phyloP scores from a whole-genome alignment of 2,113 vertebrate genomes.

The Leucosticte australis region DNA sequence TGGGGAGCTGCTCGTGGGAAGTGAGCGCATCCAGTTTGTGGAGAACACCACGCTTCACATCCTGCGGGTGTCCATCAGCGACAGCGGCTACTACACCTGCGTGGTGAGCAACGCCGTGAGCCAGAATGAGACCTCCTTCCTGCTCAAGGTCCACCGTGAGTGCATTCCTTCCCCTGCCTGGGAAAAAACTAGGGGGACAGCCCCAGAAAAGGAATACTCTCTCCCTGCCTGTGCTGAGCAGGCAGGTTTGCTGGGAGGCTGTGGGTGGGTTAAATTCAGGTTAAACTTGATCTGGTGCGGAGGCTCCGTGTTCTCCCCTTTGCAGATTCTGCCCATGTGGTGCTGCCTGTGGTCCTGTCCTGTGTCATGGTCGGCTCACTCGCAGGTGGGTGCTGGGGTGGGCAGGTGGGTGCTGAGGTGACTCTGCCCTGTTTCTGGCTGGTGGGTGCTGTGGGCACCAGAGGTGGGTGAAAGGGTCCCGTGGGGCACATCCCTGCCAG shows the following conservation, averaged over 20 bases:
- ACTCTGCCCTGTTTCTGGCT: background rate
- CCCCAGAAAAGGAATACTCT: accelerated
- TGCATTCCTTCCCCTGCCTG: background rate
- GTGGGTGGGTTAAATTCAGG: background rate
- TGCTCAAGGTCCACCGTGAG: slow-evolving; percentile 26
- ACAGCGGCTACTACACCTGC: background rate
- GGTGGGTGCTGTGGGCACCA: accelerated
- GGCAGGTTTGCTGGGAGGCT: background rate
- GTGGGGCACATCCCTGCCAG: background rate
- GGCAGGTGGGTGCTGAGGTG: background rate
- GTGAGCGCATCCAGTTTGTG: background rate
- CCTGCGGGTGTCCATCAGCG: accelerated
- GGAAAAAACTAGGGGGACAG: accelerated
- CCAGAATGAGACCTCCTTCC: slow-evolving; percentile 7
- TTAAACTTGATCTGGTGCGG: background rate
- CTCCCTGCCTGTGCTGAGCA: background rate
- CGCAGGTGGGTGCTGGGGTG: background rate
- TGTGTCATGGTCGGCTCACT: background rate
- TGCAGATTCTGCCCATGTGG: background rate
- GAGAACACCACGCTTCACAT: background rate
- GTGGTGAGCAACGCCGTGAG: slow-evolving; percentile 23
- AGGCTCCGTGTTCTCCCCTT: background rate
- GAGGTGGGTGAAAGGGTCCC: background rate
- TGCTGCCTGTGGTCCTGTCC: background rate
- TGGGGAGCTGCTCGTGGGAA: background rate